Conservation (phyloP, 1,140 invertebrate species). For the Colletes gigas region DNA sequence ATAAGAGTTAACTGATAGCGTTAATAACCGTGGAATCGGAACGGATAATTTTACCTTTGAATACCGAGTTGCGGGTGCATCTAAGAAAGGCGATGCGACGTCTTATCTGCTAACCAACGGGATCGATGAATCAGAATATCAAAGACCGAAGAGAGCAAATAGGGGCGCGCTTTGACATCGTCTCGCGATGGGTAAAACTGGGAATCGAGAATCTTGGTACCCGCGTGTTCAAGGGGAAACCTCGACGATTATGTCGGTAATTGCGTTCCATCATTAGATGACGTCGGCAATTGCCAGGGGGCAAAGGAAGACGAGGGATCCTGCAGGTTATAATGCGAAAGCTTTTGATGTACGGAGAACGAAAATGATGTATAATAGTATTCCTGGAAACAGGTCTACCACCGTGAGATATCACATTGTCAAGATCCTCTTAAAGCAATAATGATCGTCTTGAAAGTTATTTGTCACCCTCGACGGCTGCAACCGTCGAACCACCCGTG, state of each 20-base stretch:
- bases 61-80: conserved; percentile 47
- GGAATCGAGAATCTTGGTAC: conserved; percentile 53
- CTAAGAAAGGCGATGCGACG: conserved; percentile 28
- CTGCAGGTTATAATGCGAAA: conserved; percentile 19
- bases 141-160: conserved; percentile 52
- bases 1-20: too few relatives aligned
- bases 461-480: too few relatives aligned
- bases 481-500: too few relatives aligned
- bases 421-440: not conserved
- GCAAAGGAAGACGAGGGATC: not conserved
- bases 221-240: conserved; percentile 42
- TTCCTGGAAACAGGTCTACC: conserved; percentile 23
- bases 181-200: conserved; percentile 54
- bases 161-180: conserved; percentile 62
- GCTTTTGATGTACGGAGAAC: conserved; percentile 33
- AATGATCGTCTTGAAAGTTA: not conserved
- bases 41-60: not conserved
- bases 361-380: conserved; percentile 26
- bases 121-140: conserved; percentile 60
- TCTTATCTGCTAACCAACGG: conserved; percentile 50
- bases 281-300: conserved; percentile 48
- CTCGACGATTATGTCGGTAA: conserved; percentile 54
- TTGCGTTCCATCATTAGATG: conserved; percentile 57
- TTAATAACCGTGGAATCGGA: not conserved
- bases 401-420: not conserved